Base-by-base conservation (phyloP, 2,113 vertebrate genomes). In the Engraulis encrasicolus region DNA sequence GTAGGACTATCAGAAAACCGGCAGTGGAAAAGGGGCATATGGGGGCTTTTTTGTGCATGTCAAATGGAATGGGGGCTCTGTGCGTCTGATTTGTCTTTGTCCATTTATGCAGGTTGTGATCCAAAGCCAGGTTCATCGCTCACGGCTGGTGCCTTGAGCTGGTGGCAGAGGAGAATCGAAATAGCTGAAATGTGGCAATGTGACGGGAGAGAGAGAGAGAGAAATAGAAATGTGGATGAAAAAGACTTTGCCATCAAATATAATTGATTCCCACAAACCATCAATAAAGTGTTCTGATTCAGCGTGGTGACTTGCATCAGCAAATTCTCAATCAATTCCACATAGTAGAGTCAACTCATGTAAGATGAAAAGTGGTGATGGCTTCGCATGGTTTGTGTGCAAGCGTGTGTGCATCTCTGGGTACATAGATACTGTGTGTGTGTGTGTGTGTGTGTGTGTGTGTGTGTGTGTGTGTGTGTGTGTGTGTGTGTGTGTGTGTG, bases 21-120 rank as follows among this genome's bases (percentile, higher is more conserved):
- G n/a, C n/a, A n/a, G n/a, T n/a, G n/a, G n/a, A n/a, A n/a, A n/a
- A n/a, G n/a, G n/a, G n/a, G n/a, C n/a, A n/a, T n/a, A 40, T 18
- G 40, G 37, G 48, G 40, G 49, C 38, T 85, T 58, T n/a, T 77
- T 85, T 52, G 83, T 52, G 50, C 50, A 71, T 85, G 49, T 81
- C 61, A 54, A 79, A 74, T 74, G 27, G 34, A 36, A 34, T 34
- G 17, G 31, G 66, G 12, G 17, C 66, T 74, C 15, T 5, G 14
- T 14, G 31, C 1, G 15, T 15, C 14, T 34, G 27, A 34, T 31
- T 31, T 74, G 6, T 31, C n/a, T n/a, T n/a, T n/a, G 61, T 66
- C 61, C 61, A 15, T 71, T 15, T 74, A 31, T 74, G 66, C 2
- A 27, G 58, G n/a, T 27, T 23, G n/a, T 66, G 6, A 66, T 66